phyloP scores from a whole-genome alignment of 2,888 invertebrate genomes.

The Colletes collaris region DNA sequence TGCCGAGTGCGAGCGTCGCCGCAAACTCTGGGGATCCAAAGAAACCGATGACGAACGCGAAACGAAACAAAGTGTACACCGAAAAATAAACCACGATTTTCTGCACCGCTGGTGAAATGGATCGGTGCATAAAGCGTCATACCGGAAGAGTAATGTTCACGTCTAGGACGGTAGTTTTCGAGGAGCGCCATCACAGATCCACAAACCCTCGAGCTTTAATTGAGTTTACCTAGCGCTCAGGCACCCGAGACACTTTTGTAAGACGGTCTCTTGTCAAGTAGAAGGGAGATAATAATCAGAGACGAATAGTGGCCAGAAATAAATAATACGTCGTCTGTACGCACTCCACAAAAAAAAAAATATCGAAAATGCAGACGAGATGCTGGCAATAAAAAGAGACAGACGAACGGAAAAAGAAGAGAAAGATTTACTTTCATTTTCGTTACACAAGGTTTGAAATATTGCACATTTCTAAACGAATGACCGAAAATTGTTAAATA shows the following conservation, averaged over 20 bases:
- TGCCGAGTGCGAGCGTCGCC: too few species aligned
- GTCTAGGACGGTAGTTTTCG: constrained; percentile 50
- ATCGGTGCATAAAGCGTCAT: constrained; percentile 29
- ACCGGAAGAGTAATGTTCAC: constrained; percentile 38
- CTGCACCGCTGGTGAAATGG: constrained; percentile 12
- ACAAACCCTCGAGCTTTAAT: constrained; percentile 64
- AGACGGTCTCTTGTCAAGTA: constrained; percentile 35
- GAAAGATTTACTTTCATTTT: too few species aligned
- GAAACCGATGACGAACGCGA: too few species aligned
- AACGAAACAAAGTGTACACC: background rate
- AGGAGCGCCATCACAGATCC: constrained; percentile 57
- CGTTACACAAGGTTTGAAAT: too few species aligned
- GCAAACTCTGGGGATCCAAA: too few species aligned
- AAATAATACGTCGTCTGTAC: constrained; percentile 58
- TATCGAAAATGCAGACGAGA: background rate
- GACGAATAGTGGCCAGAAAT: constrained; percentile 56
- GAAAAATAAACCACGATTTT: constrained; percentile 14
- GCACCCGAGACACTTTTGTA: constrained; percentile 52
- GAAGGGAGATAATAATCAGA: constrained; percentile 57
- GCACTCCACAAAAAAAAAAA: background rate
- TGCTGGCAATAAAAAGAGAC: constrained; percentile 6
- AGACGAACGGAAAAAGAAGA: too few species aligned
- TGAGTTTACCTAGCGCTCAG: constrained; percentile 67
- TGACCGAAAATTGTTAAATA: constrained; percentile 74
- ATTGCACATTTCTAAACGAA: constrained; percentile 56